Evolutionary conservation across 2,888 invertebrate species (phyloP).

Genomic region (Drosophila diplacantha): DNA sequence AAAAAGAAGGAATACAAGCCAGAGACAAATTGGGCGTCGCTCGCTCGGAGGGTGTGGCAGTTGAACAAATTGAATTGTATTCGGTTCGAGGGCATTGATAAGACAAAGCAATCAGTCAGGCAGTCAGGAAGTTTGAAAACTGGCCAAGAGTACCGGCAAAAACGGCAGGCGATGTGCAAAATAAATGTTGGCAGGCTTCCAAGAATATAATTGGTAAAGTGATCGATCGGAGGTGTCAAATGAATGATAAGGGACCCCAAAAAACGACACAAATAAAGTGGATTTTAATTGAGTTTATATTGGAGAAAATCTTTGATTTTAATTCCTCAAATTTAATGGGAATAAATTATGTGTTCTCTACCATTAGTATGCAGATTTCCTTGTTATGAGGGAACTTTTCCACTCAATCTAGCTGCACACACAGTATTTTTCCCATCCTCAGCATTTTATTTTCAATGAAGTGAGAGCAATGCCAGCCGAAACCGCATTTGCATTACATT

Average conservation of each 20-base stretch:
- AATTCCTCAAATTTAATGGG: neutral
- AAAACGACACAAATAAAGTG: neutral
- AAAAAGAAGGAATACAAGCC: slow-evolving; percentile 19
- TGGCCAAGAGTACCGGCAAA: slow-evolving; percentile 25
- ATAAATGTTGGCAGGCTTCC: slow-evolving; percentile 37
- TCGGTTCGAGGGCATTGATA: slow-evolving; percentile 55
- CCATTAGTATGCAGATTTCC: neutral
- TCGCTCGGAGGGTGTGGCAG: slow-evolving; percentile 54
- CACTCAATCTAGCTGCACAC: slow-evolving; percentile 5
- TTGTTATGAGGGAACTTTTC: neutral
- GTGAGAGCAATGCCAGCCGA: neutral
- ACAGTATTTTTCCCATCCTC: slow-evolving; percentile 2
- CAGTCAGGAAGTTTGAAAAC: slow-evolving; percentile 36
- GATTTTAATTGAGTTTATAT: slow-evolving; percentile 1
- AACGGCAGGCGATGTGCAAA: slow-evolving; percentile 16
- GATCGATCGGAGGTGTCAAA: slow-evolving; percentile 48
- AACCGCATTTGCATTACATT: slow-evolving; percentile 40
- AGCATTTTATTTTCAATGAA: slow-evolving; percentile 6
- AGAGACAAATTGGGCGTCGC: slow-evolving; percentile 36
- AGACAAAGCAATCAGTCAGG: slow-evolving; percentile 72
- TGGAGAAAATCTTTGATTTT: neutral
- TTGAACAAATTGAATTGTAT: slow-evolving; percentile 66
- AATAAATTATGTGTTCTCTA: neutral
- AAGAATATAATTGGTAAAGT: slow-evolving; percentile 54
- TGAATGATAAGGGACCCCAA: slow-evolving; percentile 4